phyloP scores from a whole-genome alignment of 2,113 vertebrate genomes.

The Sinocyclocheilus anophthalmus region DNA sequence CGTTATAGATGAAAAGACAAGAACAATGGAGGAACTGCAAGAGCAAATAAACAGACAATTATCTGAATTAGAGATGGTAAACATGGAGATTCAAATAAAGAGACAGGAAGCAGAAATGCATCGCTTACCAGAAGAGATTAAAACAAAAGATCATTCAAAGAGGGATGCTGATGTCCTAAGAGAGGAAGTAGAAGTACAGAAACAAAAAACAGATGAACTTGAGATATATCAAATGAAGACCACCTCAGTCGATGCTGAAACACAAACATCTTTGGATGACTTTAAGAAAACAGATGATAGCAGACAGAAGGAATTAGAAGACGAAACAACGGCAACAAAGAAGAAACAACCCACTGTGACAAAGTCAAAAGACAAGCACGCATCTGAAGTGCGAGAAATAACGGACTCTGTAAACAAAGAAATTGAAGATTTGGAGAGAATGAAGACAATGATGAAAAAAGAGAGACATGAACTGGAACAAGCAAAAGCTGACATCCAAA shows the following conservation, averaged over 20 bases:
- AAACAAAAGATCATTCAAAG: neutral
- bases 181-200: neutral
- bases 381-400: neutral
- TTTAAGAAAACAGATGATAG: neutral
- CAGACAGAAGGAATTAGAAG: neutral
- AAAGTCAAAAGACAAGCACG: neutral
- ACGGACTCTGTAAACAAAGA: neutral
- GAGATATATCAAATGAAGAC: neutral
- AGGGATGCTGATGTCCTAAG: neutral
- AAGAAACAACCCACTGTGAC: neutral
- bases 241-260: constrained; percentile 33
- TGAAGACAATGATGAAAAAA: neutral
- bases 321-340: neutral
- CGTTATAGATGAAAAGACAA: constrained; percentile 1
- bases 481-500: neutral
- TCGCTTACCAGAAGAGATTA: neutral
- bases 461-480: constrained; percentile 11
- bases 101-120: neutral
- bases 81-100: constrained; percentile 25
- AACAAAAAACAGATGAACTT: constrained; percentile 1
- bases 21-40: neutral
- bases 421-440: constrained; percentile 20
- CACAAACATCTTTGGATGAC: constrained; percentile 27
- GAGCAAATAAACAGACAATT: constrained; percentile 7
- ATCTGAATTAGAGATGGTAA: constrained; percentile 6